Percentiles rank a stretch among this genome's conserved stretches.
Evolutionary conservation across 2,888 invertebrate genomes (phyloP).

Genomic region (Drosophila pseudotakahashii): DNA sequence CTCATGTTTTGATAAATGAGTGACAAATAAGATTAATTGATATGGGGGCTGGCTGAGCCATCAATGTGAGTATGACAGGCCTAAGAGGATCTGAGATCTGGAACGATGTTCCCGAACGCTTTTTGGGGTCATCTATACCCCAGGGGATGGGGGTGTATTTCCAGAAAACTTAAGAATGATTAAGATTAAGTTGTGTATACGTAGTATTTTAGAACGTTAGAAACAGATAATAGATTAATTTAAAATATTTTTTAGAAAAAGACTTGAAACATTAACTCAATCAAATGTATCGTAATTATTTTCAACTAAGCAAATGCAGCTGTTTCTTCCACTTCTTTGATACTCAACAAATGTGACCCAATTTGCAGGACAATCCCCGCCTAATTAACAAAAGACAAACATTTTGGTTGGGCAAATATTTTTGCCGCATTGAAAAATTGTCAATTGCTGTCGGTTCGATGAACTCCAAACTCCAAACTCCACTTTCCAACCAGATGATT

Average conservation of each 20-base stretch:
- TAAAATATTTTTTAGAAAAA: background rate
- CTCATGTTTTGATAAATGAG: slow-evolving; percentile 68
- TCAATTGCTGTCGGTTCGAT: slow-evolving; percentile 24
- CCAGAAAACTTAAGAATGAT: slow-evolving; percentile 2
- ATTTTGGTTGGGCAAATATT: slow-evolving; percentile 34
- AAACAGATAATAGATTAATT: no score
- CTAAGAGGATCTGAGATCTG: slow-evolving; percentile 75
- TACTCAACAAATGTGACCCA: slow-evolving; percentile 30
- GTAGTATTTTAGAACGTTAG: background rate
- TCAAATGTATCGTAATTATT: background rate
- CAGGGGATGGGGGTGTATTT: slow-evolving; percentile 13
- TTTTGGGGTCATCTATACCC: slow-evolving; percentile 24
- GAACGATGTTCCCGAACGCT: slow-evolving; percentile 35
- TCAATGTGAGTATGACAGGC: slow-evolving; percentile 56
- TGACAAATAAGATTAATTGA: slow-evolving; percentile 80
- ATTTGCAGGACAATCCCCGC: slow-evolving; percentile 29
- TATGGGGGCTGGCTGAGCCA: slow-evolving; percentile 47
- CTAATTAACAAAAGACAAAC: slow-evolving; percentile 43
- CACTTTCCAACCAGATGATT: slow-evolving; percentile 40
- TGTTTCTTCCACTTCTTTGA: background rate
- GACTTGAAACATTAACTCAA: background rate
- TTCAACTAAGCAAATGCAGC: background rate
- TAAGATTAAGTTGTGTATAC: background rate
- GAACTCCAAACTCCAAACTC: slow-evolving; percentile 36
- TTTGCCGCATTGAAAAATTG: slow-evolving; percentile 10